Percentiles rank a stretch among this genome's conserved stretches.
These are phyloP conservation scores for Austrolebias charrua DNA, from an alignment of 2,797 vertebrate species.

Conservation along the genomic window DNA sequence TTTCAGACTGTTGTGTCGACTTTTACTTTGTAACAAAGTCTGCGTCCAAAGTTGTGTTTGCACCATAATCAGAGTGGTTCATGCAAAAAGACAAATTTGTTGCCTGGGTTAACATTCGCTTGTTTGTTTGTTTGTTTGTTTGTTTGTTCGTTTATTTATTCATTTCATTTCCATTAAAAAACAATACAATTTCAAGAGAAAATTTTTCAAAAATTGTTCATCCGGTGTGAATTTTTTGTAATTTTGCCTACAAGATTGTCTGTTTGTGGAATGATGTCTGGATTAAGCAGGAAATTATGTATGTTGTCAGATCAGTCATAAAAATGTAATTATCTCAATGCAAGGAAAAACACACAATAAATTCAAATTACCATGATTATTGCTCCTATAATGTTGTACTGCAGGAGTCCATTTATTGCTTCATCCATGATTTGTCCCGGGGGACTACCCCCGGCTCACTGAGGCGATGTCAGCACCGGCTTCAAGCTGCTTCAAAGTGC, in stretches of 20 bases:
- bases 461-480: conserved; percentile 24
- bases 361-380: not conserved
- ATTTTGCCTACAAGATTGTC: no score
- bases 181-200: no score
- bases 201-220: no score
- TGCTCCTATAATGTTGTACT: conserved; percentile 9
- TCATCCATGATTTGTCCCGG: conserved; percentile 6
- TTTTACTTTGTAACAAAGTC: not conserved
- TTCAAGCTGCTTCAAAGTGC: conserved; percentile 51
- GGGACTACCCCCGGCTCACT: conserved; percentile 9
- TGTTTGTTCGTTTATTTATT: no score
- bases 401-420: conserved; percentile 4
- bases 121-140: no score
- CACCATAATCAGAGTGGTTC: not conserved
- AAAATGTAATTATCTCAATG: conserved; percentile 28
- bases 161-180: no score
- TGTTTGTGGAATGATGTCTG: not conserved
- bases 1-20: not conserved
- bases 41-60: not conserved
- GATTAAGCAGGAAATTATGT: not conserved
- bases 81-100: not conserved
- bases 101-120: not conserved
- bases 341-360: not conserved
- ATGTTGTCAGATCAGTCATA: conserved; percentile 9
- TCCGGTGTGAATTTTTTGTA: no score